phyloP scores from a whole-genome alignment of 2,113 vertebrate species.

The Triplophysa siluroides region DNA sequence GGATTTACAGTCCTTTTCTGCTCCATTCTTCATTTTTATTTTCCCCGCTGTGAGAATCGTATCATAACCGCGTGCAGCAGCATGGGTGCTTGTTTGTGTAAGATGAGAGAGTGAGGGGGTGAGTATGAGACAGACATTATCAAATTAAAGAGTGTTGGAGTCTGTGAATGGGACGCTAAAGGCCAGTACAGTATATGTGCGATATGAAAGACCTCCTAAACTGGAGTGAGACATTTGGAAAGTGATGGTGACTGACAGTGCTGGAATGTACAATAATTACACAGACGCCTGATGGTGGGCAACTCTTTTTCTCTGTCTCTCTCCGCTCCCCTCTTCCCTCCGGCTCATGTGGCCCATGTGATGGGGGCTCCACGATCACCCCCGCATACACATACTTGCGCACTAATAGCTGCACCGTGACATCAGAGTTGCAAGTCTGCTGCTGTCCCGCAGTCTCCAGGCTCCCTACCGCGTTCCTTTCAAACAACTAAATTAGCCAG shows the following conservation, averaged over 20 bases:
- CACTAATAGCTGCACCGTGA: conserved; percentile 53
- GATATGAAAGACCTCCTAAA: neutral
- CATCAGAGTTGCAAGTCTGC: conserved; percentile 48
- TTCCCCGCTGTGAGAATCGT: conserved; percentile 26
- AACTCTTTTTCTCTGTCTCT: conserved; percentile 7
- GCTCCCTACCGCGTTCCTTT: conserved; percentile 59
- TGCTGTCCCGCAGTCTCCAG: conserved; percentile 58
- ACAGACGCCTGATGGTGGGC: conserved; percentile 27
- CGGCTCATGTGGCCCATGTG: conserved; percentile 33
- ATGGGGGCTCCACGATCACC: conserved; percentile 24
- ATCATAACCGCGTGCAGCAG: conserved; percentile 22
- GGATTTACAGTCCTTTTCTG: conserved; percentile 65
- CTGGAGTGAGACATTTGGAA: neutral
- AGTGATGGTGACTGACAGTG: conserved; percentile 26
- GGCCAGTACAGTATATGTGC: neutral
- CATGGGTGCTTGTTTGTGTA: conserved; percentile 26
- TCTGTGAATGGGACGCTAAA: neutral
- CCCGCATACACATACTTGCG: conserved; percentile 40
- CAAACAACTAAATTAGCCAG: conserved; percentile 64
- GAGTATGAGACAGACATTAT: neutral
- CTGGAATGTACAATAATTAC: conserved; percentile 50
- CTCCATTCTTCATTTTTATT: conserved; percentile 48
- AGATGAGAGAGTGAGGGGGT: neutral
- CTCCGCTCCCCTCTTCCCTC: conserved; percentile 1
- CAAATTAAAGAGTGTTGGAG: neutral